These are phyloP conservation scores for Cantharis nigra DNA, from an alignment of 2,888 invertebrate genomes.

Conservation along the genomic window DNA sequence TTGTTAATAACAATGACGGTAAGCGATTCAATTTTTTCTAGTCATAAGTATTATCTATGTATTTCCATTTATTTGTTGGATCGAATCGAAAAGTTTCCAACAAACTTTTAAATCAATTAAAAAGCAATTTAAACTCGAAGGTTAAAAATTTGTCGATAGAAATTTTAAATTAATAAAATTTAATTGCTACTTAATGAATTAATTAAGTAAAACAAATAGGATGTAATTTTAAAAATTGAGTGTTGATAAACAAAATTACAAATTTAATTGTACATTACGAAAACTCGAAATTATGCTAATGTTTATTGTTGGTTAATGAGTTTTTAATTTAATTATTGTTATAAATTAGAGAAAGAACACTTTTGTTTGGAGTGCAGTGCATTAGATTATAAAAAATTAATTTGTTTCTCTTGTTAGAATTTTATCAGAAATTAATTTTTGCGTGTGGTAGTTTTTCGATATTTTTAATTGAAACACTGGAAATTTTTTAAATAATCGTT, in stretches of 20 bases:
- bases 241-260: background rate
- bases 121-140: background rate
- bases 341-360: background rate
- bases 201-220: background rate
- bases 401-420: conserved; percentile 6
- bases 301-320: background rate
- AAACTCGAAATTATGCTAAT: background rate
- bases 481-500: conserved; percentile 5
- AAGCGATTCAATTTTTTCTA: conserved; percentile 20
- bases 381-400: background rate
- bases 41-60: background rate
- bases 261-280: background rate
- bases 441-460: background rate
- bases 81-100: background rate
- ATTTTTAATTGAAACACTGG: background rate
- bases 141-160: background rate
- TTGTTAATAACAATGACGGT: conserved; percentile 45
- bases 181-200: background rate
- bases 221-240: background rate
- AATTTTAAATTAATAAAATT: background rate
- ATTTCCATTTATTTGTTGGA: background rate
- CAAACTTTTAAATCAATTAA: background rate
- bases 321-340: background rate
- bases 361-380: background rate
- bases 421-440: conserved; percentile 3